phyloP scores from a whole-genome alignment of 2,888 invertebrate genomes.

The Apamea epomidion region DNA sequence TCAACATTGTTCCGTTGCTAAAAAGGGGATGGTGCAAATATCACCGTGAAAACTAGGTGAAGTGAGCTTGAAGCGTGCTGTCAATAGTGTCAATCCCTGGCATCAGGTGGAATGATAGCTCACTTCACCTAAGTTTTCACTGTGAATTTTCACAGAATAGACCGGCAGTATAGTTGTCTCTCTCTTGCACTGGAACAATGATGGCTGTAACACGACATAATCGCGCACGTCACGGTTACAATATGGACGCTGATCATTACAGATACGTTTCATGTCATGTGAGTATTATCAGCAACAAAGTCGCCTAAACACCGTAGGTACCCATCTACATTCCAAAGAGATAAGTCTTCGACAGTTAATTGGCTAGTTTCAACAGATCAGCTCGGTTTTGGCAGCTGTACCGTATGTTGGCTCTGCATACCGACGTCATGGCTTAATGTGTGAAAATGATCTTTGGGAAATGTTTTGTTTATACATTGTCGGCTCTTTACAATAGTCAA shows the following conservation, averaged over 20 bases:
- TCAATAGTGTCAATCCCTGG: too few relatives aligned
- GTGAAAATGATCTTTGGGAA: constrained; percentile 22
- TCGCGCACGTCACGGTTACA: background rate
- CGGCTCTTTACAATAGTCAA: background rate
- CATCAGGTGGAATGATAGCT: background rate
- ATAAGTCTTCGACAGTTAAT: constrained; percentile 48
- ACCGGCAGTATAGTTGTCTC: background rate
- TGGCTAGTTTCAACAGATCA: constrained; percentile 48
- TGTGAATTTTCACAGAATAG: background rate
- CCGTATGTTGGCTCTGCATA: constrained; percentile 26
- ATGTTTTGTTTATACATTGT: constrained; percentile 26
- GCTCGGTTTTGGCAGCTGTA: constrained; percentile 40
- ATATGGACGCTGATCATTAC: background rate
- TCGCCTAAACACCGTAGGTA: constrained; percentile 12
- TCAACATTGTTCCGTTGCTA: background rate
- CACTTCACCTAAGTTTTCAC: background rate
- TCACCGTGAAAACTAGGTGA: background rate
- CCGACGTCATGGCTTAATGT: constrained; percentile 40
- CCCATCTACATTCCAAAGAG: constrained; percentile 19
- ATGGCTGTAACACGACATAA: background rate
- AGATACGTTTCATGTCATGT: constrained; percentile 8
- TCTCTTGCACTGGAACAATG: background rate
- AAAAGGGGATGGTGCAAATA: background rate
- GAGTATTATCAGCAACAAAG: constrained; percentile 18
- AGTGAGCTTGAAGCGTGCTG: background rate